Evolutionary conservation across 2,113 vertebrate species (phyloP), one percentile per base, ranked within the genome.

Genomic region (Porphyrio hochstetteri): DNA sequence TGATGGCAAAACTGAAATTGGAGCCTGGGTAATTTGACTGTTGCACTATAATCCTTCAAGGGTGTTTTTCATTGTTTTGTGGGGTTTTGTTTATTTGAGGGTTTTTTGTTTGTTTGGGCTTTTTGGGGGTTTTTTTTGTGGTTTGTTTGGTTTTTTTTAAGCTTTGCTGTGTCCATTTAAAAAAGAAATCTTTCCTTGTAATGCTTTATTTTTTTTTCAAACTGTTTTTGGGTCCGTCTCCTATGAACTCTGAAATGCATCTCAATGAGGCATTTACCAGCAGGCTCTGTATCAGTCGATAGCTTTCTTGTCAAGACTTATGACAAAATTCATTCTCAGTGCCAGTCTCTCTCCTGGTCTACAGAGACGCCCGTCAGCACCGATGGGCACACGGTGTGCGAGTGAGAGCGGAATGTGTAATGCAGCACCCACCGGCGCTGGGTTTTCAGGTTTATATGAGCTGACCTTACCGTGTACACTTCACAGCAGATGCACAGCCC

Each of bases 401-500:
- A 52, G 86, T 60, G 69, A 46, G 46, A 59, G 75, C 27, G 38
- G 65, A 38, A 38, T 38, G 65, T 90, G 79, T 5, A 8, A 24
- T 36, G 71, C 81, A 94, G 85, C 68, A 36, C 31, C 35, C 38
- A 9, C 7, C 33, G 57, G 38, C 27, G 75, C 85, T 90, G 75
- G 20, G 40, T 61, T 79, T 55, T 65, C 52, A 28, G 86, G 1
- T 44, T 14, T 8, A 5, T 33, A 10, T 8, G 16, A 38, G 55
- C 1, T 36, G 55, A 68, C 74, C 98, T 98, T 98, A 99, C 99
- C 98, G 96, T 97, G 94, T 99, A 98, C 60, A 99, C 98, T 97
- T 99, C 98, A 72, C 98, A 99, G 86, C 98, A 98, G 79, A 99
- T 95, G 68, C 99, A 99, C 63, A 99, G 98, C 57, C 99, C 99